Evolutionary conservation across 2,888 invertebrate genomes (phyloP).

Genomic region (Drosophila multiciliata): DNA sequence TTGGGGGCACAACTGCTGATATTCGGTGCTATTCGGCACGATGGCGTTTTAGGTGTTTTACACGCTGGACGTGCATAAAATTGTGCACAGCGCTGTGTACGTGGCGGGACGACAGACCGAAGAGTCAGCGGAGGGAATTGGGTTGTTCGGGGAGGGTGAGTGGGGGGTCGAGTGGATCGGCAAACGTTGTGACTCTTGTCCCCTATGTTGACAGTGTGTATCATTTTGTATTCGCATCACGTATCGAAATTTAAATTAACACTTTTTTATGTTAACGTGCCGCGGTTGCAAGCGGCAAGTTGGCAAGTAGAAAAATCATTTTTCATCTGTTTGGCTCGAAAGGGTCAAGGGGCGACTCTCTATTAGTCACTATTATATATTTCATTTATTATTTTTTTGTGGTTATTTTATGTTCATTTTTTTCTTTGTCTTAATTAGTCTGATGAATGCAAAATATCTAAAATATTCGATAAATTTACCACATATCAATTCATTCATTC

Average conservation of each 20-base stretch:
- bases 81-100: constrained; percentile 68
- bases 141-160: neutral
- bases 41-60: constrained; percentile 78
- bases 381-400: constrained; percentile 7
- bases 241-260: constrained; percentile 83
- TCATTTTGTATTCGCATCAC: constrained; percentile 74
- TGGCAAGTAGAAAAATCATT: constrained; percentile 39
- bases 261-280: constrained; percentile 81
- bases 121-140: constrained; percentile 9
- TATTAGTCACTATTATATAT: constrained; percentile 40
- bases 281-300: constrained; percentile 61
- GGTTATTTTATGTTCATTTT: constrained; percentile 34
- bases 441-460: constrained; percentile 25
- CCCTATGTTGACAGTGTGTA: constrained; percentile 17
- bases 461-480: constrained; percentile 26
- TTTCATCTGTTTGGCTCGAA: constrained; percentile 44
- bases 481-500: constrained; percentile 16
- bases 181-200: constrained; percentile 25
- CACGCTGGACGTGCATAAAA: constrained; percentile 81
- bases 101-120: constrained; percentile 43
- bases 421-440: constrained; percentile 69
- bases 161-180: neutral
- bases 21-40: constrained; percentile 39
- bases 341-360: constrained; percentile 20
- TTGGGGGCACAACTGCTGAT: neutral